phyloP scores from a whole-genome alignment of 2,888 invertebrate species.

The Digitonthophagus gazella region DNA sequence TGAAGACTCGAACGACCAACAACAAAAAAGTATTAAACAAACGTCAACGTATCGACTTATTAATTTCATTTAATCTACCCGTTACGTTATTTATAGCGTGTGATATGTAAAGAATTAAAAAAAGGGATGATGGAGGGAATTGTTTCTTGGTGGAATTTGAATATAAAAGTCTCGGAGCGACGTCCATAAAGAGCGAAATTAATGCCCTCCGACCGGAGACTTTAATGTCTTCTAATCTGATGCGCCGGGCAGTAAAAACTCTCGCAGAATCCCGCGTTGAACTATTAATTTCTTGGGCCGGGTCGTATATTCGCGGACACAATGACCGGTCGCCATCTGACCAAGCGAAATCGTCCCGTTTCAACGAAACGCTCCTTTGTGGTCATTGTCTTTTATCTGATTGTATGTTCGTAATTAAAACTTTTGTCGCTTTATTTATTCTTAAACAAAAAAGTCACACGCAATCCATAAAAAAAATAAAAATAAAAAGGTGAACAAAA shows the following conservation, averaged over 20 bases:
- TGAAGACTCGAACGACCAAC: background rate
- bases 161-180: conserved; percentile 37
- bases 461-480: conserved; percentile 31
- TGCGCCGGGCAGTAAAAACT: conserved; percentile 50
- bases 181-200: conserved; percentile 50
- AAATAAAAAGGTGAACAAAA: conserved; percentile 20
- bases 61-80: too few species aligned
- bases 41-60: too few species aligned
- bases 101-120: too few species aligned
- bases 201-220: conserved; percentile 46
- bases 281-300: conserved; percentile 49
- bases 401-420: background rate
- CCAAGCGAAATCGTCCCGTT: background rate
- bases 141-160: conserved; percentile 5
- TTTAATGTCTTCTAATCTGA: conserved; percentile 52
- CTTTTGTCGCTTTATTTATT: too few species aligned
- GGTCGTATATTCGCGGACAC: conserved; percentile 48
- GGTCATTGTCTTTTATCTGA: background rate
- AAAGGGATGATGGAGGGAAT: background rate
- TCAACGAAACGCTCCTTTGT: background rate
- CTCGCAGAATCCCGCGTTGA: conserved; percentile 47
- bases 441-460: conserved; percentile 5
- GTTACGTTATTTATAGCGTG: too few species aligned
- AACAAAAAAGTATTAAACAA: too few species aligned
- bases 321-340: conserved; percentile 40